Evolutionary conservation across 1,140 invertebrate species (phyloP), one percentile per base, ranked within the genome.

Genomic region (Pogonognathellus flavescens): DNA sequence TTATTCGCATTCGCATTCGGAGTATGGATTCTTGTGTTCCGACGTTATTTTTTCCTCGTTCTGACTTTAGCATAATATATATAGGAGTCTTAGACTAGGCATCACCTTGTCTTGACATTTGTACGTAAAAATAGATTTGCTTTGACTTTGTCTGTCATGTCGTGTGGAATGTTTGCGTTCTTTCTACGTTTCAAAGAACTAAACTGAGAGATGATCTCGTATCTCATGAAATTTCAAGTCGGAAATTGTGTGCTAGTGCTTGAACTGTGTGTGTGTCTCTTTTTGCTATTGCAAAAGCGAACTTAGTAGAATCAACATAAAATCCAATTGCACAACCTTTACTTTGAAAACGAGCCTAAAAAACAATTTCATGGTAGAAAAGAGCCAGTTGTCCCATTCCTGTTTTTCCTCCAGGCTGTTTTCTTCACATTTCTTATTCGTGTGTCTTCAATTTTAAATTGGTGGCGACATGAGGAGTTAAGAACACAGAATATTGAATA

Each of bases 251-350:
- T 66, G 22, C 14, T 13, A 25, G 1, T 62, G 60, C 60, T 62
- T 62, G 20, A n/a, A n/a, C 60, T 62, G 18, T 59, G 8, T 14
- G 62, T 25, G 16, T 31, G 31, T 41, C 31, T 31, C 31, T 31
- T 14, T 70, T 31, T 70, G 70, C 49, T 41, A 76, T 50, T 49
- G 70, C 70, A 41, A 76, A 76, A 49, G 25, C n/a, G 70, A 49
- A 76, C 2, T 55, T 22, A 55, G 50, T 22, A 60, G 57, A 62
- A 49, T 82, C 81, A 60, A 62, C 81, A 62, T 62, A 11, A 82
- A 82, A 82, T 62, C 14, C 81, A 82, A 82, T 82, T 82, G 57
- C 81, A n/a, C 14, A 82, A 82, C 57, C 60, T 82, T 82, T 62
- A 49, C 52, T 55, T 81, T 81, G 53, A 57, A 81, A 81, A 49